Conservation (phyloP, 2,113 vertebrate genomes). For the Ciconia maguari region DNA sequence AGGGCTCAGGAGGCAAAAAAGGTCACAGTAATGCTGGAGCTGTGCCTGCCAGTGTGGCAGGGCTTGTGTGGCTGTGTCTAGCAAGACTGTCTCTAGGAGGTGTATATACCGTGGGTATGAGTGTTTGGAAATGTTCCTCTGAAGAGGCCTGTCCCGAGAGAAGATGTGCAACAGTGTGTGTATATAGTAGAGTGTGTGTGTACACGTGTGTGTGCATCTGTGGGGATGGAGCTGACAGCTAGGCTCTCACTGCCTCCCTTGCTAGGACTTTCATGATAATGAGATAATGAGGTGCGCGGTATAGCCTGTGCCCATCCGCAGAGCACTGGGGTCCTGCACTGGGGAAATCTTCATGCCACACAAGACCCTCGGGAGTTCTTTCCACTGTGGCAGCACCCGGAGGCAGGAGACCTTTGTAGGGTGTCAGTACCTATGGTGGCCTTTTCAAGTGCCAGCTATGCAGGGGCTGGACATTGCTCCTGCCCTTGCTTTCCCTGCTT, state of each 20-base stretch:
- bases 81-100: background rate
- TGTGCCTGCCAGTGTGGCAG: background rate
- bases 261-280: background rate
- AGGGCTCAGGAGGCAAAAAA: background rate
- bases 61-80: background rate
- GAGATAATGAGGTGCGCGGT: background rate
- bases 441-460: background rate
- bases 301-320: background rate
- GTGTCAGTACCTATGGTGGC: no score
- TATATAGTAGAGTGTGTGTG: background rate
- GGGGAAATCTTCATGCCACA: background rate
- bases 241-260: background rate
- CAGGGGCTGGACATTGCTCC: background rate
- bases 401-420: background rate
- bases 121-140: background rate
- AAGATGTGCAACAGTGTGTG: background rate
- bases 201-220: rapidly evolving
- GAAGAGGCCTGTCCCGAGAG: background rate
- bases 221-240: background rate
- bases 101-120: rapidly evolving
- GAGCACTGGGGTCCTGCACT: background rate
- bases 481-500: background rate
- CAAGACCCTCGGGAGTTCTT: background rate
- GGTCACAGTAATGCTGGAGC: background rate
- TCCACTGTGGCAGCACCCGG: background rate